Conservation (phyloP, 2,797 vertebrate genomes). For the Lateolabrax maculatus region DNA sequence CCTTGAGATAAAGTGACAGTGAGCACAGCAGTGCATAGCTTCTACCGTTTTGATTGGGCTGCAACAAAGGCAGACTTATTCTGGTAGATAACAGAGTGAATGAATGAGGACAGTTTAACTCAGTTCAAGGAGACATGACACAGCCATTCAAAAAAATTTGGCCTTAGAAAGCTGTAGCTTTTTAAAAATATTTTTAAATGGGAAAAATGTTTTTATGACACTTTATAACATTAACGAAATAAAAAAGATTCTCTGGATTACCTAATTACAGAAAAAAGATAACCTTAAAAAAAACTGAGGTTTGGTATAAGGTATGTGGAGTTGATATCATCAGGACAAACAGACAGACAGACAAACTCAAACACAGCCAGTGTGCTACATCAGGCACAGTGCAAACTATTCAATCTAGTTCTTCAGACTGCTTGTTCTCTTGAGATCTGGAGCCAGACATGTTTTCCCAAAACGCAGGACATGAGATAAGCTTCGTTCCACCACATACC, state of each 20-base stretch:
- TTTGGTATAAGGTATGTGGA: neutral
- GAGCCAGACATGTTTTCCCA: slow-evolving; percentile 5
- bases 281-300: neutral
- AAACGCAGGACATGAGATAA: neutral
- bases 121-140: neutral
- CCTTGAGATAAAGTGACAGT: slow-evolving; percentile 51
- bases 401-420: neutral
- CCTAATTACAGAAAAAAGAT: neutral
- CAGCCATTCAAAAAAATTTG: neutral
- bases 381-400: neutral
- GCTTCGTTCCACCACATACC: neutral
- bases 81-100: slow-evolving; percentile 3
- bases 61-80: slow-evolving; percentile 25
- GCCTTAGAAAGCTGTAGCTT: neutral
- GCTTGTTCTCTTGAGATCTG: slow-evolving; percentile 8
- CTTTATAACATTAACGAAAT: neutral
- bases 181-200: neutral
- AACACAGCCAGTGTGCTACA: slow-evolving; percentile 2
- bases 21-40: slow-evolving; percentile 41
- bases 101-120: neutral
- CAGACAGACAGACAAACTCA: slow-evolving; percentile 1
- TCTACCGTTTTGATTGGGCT: slow-evolving; percentile 21
- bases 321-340: neutral
- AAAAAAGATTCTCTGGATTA: neutral
- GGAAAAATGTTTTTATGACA: too few species aligned